phyloP scores from a whole-genome alignment of 2,113 vertebrate species.

The Microcebus murinus region DNA sequence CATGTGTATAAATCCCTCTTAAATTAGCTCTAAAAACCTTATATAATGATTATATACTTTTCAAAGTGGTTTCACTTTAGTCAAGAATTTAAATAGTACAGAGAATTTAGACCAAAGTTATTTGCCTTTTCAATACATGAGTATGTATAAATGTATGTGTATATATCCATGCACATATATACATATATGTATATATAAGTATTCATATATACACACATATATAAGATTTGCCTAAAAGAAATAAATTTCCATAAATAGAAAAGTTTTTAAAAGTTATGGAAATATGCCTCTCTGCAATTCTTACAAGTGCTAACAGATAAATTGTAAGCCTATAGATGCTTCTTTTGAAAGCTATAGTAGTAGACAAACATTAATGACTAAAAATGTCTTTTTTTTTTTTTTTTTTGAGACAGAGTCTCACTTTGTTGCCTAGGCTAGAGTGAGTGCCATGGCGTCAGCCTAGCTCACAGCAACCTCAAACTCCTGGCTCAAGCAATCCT shows the following conservation, averaged over 20 bases:
- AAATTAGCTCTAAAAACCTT: conserved; percentile 19
- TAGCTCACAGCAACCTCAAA: no score
- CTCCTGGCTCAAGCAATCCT: no score
- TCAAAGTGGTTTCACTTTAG: neutral
- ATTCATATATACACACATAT: neutral
- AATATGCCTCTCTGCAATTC: conserved; percentile 1
- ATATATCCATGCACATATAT: neutral
- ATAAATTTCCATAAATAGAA: conserved; percentile 10
- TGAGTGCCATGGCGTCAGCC: no score
- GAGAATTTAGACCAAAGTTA: neutral
- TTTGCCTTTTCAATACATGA: neutral
- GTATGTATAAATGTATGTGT: neutral
- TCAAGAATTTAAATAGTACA: conserved; percentile 4
- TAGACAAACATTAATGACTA: neutral
- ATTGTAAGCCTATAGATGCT: neutral
- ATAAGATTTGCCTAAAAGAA: neutral
- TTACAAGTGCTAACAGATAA: neutral
- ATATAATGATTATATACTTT: neutral
- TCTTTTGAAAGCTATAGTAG: conserved; percentile 27
- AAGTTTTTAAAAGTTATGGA: neutral
- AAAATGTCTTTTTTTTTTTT: neutral
- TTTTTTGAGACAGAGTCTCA: no score
- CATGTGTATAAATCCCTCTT: neutral
- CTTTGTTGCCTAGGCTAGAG: no score
- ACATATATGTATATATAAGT: no score